Percentiles rank a stretch among this genome's conserved stretches.
phyloP scores from a whole-genome alignment of 2,888 invertebrate genomes.

The Gryllus longicercus region DNA sequence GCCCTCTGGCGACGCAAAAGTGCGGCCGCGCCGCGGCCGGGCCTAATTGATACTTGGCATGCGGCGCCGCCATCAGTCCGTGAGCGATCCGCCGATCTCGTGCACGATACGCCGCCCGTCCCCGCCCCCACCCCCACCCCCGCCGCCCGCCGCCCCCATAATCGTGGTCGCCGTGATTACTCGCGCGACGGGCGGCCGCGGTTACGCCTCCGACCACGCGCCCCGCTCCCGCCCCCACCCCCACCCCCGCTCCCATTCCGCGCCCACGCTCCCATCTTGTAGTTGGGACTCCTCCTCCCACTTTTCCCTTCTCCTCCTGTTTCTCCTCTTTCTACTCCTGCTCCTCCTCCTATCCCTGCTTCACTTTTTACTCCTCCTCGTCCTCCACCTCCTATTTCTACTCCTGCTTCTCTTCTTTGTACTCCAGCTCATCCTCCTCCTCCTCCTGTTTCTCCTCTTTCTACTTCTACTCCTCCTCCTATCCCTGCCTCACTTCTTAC shows the following conservation, averaged over 20 bases:
- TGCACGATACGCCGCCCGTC: neutral
- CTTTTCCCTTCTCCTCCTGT: neutral
- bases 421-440: neutral
- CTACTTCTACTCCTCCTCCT: neutral
- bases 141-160: neutral
- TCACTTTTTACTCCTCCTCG: neutral
- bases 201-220: neutral
- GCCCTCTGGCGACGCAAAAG: neutral
- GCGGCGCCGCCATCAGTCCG: constrained; percentile 1
- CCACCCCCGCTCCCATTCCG: neutral
- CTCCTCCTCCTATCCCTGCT: no score
- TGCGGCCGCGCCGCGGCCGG: neutral
- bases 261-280: neutral
- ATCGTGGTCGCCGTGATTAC: no score
- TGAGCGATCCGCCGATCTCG: constrained; percentile 10
- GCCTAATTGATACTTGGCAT: constrained; percentile 4
- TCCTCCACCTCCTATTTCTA: no score
- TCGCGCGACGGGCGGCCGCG: no score
- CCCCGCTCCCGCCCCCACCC: neutral
- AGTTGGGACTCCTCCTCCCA: neutral
- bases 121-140: neutral
- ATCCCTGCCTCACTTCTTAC: neutral
- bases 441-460: neutral
- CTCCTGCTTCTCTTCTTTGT: neutral
- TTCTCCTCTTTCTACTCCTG: no score